Evolutionary conservation across 2,888 invertebrate species (phyloP).

Genomic region (Drosophila ustulata): DNA sequence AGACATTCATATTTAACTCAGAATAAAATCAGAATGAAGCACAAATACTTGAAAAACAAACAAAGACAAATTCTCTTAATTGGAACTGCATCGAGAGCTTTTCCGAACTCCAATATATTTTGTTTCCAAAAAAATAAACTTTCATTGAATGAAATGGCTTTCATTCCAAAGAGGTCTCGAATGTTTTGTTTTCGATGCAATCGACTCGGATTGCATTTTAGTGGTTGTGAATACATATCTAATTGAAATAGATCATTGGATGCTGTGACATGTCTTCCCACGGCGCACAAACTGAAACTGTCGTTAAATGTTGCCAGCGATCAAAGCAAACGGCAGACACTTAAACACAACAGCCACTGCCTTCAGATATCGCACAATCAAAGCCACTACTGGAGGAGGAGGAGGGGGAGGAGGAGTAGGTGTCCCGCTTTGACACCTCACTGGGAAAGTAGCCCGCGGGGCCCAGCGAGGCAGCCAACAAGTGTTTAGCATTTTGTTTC

Average conservation of each 20-base stretch:
- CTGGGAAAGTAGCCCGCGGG: conserved; percentile 57
- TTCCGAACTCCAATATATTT: background rate
- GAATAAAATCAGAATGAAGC: background rate
- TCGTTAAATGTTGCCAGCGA: conserved; percentile 59
- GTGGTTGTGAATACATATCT: conserved; percentile 13
- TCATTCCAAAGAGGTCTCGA: conserved; percentile 11
- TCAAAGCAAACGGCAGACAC: conserved; percentile 54
- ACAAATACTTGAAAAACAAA: background rate
- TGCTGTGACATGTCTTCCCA: background rate
- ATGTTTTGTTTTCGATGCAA: background rate
- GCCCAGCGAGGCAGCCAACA: conserved; percentile 62
- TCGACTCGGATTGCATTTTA: conserved; percentile 11
- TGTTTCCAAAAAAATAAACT: conserved; percentile 11
- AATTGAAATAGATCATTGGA: conserved; percentile 41
- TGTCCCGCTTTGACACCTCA: conserved; percentile 60
- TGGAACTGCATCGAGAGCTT: background rate
- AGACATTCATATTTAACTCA: background rate
- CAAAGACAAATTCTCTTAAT: background rate
- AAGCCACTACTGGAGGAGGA: conserved; percentile 24
- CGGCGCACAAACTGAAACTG: conserved; percentile 42
- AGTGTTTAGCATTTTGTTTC: conserved; percentile 78
- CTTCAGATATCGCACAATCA: conserved; percentile 67
- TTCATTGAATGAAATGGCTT: conserved; percentile 7
- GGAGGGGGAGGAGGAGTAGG: conserved; percentile 9
- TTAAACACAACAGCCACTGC: conserved; percentile 47